Percentiles rank a stretch among this genome's conserved stretches.
Conservation (phyloP, 2,797 vertebrate genomes). For the Siniperca undulata region DNA sequence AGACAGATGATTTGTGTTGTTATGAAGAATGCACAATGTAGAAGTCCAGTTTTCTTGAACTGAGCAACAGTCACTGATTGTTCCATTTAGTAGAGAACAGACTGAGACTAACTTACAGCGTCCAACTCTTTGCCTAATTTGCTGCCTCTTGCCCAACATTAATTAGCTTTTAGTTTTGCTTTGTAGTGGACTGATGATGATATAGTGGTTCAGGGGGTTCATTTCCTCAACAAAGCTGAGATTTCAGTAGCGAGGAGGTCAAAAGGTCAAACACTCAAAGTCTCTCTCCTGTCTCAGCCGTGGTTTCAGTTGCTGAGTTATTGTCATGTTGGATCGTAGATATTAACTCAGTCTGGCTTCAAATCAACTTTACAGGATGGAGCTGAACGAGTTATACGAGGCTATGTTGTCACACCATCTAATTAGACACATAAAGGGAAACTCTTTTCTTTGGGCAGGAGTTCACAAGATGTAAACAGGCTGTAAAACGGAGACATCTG, state of each 20-base stretch:
- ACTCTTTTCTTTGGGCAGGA: conserved; percentile 61
- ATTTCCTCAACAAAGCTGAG: conserved; percentile 68
- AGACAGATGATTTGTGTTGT: not conserved
- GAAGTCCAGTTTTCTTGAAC: conserved; percentile 10
- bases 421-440: conserved; percentile 77
- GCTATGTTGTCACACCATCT: conserved; percentile 73
- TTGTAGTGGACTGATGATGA: conserved; percentile 69
- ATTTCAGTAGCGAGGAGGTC: conserved; percentile 63
- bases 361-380: conserved; percentile 57
- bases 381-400: conserved; percentile 67
- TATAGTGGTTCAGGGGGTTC: conserved; percentile 57
- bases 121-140: conserved; percentile 43
- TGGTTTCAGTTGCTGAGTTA: conserved; percentile 70
- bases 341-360: conserved; percentile 61
- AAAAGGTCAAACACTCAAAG: conserved; percentile 69
- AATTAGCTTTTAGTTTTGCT: conserved; percentile 39
- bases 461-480: conserved; percentile 79
- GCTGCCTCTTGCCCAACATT: conserved; percentile 41
- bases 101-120: conserved; percentile 28
- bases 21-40: not conserved
- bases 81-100: conserved; percentile 14
- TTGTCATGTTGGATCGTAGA: conserved; percentile 57
- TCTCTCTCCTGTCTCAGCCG: conserved; percentile 47
- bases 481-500: conserved; percentile 79
- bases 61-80: conserved; percentile 4